A percentile compares a stretch with the other conserved stretches of the same genome.
Conservation (phyloP, 92 coral and sea anemone genomes). For the Palythoa heliodiscus region DNA sequence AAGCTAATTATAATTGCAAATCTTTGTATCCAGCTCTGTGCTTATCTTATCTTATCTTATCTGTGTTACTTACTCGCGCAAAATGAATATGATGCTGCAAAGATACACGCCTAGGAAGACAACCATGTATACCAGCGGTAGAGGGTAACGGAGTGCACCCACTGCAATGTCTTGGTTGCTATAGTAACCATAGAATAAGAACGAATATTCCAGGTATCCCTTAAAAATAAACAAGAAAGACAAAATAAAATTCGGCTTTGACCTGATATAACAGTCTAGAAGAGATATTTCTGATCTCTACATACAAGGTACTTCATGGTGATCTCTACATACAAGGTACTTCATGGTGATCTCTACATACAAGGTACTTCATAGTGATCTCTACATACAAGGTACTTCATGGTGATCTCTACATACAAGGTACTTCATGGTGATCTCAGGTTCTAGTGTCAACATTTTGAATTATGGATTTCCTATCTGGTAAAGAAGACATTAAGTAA, state of each 20-base stretch:
- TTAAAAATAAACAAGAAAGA: constrained; percentile 4
- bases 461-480: neutral
- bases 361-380: neutral
- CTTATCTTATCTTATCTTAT: too few relatives aligned
- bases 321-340: too few relatives aligned
- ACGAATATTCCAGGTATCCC: constrained; percentile 75
- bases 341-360: neutral
- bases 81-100: constrained; percentile 63
- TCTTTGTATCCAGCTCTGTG: too few relatives aligned
- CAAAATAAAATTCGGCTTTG: too few relatives aligned
- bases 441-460: neutral
- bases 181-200: constrained; percentile 75
- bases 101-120: constrained; percentile 68
- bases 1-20: too few relatives aligned
- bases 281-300: neutral
- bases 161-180: constrained; percentile 66
- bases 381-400: neutral
- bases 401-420: neutral
- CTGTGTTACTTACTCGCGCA: constrained; percentile 65
- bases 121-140: constrained; percentile 69
- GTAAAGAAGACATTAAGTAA: too few relatives aligned
- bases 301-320: neutral
- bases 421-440: neutral
- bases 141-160: constrained; percentile 62
- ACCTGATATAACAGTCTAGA: neutral